A percentile compares a stretch with the other conserved stretches of the same genome.
Evolutionary conservation across 1,140 invertebrate species (phyloP).

Genomic region (Oryctes rhinoceros): DNA sequence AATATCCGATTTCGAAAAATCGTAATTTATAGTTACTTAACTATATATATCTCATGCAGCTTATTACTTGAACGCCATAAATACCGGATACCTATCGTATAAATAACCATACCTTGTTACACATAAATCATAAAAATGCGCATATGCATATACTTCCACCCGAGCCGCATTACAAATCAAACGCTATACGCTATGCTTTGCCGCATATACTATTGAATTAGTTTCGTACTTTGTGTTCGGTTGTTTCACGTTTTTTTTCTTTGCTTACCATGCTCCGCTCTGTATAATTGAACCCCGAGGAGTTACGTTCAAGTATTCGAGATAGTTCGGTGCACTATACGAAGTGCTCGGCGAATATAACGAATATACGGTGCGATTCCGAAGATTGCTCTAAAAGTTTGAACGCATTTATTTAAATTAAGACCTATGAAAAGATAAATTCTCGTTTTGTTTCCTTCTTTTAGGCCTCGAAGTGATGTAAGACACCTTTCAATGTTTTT

Average conservation of each 20-base stretch:
- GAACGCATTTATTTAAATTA: no score
- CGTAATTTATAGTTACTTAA: background rate
- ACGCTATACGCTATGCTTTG: background rate
- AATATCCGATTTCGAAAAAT: background rate
- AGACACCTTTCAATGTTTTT: no score
- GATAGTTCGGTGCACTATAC: background rate
- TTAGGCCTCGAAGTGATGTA: no score
- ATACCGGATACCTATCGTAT: background rate
- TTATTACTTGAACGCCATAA: background rate
- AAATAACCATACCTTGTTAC: conserved; percentile 6
- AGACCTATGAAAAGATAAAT: no score
- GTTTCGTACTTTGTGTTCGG: background rate
- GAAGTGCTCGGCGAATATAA: background rate
- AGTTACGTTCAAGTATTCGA: background rate
- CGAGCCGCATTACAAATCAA: conserved; percentile 15
- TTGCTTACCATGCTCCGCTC: background rate
- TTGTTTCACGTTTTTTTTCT: background rate
- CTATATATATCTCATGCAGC: background rate
- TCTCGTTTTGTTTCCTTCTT: no score
- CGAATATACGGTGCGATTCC: background rate
- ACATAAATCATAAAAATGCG: conserved; percentile 29
- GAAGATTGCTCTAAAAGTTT: background rate
- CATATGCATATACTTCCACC: background rate
- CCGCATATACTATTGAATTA: conserved; percentile 17
- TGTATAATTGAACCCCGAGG: conserved; percentile 2